Evolutionary conservation across 2,113 vertebrate species (phyloP).

Genomic region (Chionomys nivalis): DNA sequence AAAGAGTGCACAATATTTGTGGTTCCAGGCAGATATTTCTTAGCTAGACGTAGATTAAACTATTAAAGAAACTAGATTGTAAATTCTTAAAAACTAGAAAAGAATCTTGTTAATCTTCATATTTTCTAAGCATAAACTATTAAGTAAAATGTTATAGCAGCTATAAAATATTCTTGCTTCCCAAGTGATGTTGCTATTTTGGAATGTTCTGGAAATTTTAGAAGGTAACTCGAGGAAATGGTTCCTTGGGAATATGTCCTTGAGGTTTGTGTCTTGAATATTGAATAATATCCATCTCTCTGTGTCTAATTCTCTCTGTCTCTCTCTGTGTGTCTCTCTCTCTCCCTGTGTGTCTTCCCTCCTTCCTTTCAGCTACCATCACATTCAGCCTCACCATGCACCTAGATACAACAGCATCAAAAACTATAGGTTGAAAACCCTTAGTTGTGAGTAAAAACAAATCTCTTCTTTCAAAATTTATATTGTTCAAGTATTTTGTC

Average conservation of each 20-base stretch:
- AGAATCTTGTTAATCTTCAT: neutral
- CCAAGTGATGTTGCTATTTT: neutral
- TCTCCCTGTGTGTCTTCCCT: neutral
- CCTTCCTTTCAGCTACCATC: neutral
- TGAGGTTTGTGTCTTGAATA: neutral
- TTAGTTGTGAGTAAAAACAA: neutral
- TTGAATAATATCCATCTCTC: too few relatives aligned
- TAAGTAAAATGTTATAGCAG: neutral
- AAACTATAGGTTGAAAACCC: neutral
- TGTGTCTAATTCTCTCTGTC: neutral
- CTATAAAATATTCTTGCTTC: neutral
- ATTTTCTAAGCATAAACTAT: neutral
- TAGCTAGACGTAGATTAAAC: neutral
- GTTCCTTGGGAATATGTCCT: neutral
- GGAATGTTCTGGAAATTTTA: neutral
- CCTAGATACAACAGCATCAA: neutral
- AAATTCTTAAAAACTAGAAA: neutral
- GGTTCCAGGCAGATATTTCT: slow-evolving; percentile 40
- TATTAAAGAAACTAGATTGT: neutral
- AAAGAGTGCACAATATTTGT: slow-evolving; percentile 17
- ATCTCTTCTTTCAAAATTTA: neutral
- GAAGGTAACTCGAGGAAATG: neutral
- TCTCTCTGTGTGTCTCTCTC: rapidly evolving
- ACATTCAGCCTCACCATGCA: neutral
- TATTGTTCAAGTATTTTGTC: neutral